phyloP scores from a whole-genome alignment of 2,888 invertebrate species.

The Drosophila putrida region DNA sequence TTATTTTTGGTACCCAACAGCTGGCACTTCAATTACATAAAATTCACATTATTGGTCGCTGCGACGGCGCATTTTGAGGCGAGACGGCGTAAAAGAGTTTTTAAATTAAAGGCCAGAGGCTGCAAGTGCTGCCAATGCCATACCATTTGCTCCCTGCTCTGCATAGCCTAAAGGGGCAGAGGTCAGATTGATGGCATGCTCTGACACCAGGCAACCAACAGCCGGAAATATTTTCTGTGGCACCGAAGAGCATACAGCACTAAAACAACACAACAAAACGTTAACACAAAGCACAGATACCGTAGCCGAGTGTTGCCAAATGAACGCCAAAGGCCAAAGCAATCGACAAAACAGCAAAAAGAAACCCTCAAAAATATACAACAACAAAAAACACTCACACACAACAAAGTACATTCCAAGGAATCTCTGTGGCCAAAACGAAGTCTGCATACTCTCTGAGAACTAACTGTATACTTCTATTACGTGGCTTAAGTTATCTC shows the following conservation, averaged over 20 bases:
- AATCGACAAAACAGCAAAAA: constrained; percentile 70
- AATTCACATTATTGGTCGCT: constrained; percentile 79
- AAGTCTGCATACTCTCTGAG: constrained; percentile 24
- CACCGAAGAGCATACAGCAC: constrained; percentile 35
- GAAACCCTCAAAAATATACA: constrained; percentile 13
- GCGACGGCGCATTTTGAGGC: constrained; percentile 68
- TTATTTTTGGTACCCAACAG: constrained; percentile 42
- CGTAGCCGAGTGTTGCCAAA: constrained; percentile 71
- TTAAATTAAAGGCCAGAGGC: constrained; percentile 81
- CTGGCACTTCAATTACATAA: constrained; percentile 81
- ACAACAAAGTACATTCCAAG: constrained; percentile 8
- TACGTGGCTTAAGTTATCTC: background rate
- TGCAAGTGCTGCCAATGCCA: constrained; percentile 41
- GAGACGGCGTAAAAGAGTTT: constrained; percentile 80
- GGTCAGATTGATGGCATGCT: constrained; percentile 79
- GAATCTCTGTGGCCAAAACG: background rate
- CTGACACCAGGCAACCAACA: constrained; percentile 63
- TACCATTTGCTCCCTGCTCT: constrained; percentile 16
- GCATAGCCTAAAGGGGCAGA: constrained; percentile 44
- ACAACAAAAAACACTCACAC: constrained; percentile 10
- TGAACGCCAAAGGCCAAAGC: constrained; percentile 79
- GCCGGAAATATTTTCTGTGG: constrained; percentile 72
- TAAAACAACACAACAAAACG: constrained; percentile 26
- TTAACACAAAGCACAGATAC: constrained; percentile 54
- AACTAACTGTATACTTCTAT: background rate